Conservation (phyloP, 1,140 invertebrate species). For the Bombus balteatus region DNA sequence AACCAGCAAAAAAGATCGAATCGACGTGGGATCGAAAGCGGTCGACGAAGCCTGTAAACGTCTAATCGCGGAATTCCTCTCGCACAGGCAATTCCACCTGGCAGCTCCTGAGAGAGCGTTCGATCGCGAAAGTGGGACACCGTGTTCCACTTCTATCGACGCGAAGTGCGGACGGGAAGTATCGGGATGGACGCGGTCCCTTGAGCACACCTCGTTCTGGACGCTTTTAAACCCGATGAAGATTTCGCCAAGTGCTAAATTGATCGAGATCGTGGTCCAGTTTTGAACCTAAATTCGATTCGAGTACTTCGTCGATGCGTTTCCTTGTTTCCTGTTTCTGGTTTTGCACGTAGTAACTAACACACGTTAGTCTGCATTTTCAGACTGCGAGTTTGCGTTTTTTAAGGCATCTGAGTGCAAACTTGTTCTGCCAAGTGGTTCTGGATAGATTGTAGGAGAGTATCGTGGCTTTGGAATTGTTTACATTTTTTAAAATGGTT, state of each 20-base stretch:
- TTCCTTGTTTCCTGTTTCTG: neutral
- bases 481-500: too few species aligned
- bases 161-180: constrained; percentile 45
- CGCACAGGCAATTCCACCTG: constrained; percentile 28
- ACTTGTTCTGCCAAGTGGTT: too few species aligned
- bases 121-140: constrained; percentile 54
- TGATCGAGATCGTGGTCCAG: constrained; percentile 35
- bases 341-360: too few species aligned
- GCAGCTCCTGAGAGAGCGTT: constrained; percentile 45
- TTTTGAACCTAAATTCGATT: constrained; percentile 3
- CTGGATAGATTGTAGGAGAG: too few species aligned
- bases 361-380: too few species aligned
- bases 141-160: constrained; percentile 39
- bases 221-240: constrained; percentile 44
- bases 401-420: too few species aligned
- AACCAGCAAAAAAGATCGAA: constrained; percentile 22
- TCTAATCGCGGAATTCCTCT: constrained; percentile 55
- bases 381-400: too few species aligned
- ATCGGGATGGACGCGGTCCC: constrained; percentile 60
- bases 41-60: constrained; percentile 29
- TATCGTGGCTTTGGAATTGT: too few species aligned
- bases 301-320: neutral
- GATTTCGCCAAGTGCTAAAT: constrained; percentile 59
- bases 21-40: constrained; percentile 10
- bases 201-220: constrained; percentile 48